Evolutionary conservation across 2,888 invertebrate species (phyloP).

Genomic region (Stomorhina lunata): DNA sequence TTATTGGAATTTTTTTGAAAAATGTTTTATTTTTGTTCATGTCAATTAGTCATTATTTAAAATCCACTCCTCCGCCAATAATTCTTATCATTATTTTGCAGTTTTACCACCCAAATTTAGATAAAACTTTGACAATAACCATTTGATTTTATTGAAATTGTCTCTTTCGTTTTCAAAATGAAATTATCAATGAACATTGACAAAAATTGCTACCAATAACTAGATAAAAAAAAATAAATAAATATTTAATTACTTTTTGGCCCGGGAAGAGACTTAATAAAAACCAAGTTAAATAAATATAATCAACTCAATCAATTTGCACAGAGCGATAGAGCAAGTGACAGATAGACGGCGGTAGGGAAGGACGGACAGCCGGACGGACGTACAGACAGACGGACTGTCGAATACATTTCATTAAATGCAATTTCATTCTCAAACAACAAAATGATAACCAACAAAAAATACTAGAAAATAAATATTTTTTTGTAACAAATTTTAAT

Average conservation of each 20-base stretch:
- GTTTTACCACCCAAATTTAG: background rate
- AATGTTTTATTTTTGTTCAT: too few species aligned
- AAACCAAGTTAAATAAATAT: constrained; percentile 12
- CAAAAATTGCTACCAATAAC: constrained; percentile 32
- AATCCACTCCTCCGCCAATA: background rate
- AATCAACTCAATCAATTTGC: constrained; percentile 4
- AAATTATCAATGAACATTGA: background rate
- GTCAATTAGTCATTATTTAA: too few species aligned
- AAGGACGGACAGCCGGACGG: too few species aligned
- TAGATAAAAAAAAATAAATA: background rate
- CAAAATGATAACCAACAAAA: background rate
- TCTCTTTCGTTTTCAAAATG: constrained; percentile 12
- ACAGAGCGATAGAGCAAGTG: too few species aligned
- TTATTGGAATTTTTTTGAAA: too few species aligned
- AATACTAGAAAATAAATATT: too few species aligned
- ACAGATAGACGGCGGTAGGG: too few species aligned
- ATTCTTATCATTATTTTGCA: background rate
- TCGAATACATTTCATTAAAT: constrained; percentile 28
- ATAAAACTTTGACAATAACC: constrained; percentile 46
- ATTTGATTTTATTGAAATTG: constrained; percentile 55
- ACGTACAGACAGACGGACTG: constrained; percentile 1
- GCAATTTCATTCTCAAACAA: background rate
- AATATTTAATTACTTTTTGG: constrained; percentile 47
- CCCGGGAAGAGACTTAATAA: constrained; percentile 1
- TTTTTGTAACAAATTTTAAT: constrained; percentile 37